Conservation (phyloP, 2,797 vertebrate genomes). For the Gallirallus australis region DNA sequence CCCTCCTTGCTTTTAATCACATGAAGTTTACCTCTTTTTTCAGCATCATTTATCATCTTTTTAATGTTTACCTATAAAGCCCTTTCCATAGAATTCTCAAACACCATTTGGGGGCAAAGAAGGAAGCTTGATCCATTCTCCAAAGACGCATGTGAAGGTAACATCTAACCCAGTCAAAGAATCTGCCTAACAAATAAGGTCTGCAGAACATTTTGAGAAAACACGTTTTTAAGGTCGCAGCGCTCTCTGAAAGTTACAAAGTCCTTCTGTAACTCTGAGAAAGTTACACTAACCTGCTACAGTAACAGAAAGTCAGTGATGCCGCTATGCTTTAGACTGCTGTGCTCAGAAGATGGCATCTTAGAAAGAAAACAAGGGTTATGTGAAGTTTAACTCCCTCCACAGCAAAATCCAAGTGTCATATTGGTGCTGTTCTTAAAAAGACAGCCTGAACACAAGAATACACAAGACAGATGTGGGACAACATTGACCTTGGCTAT, state of each 20-base stretch:
- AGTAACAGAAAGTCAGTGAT: not conserved
- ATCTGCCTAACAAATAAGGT: not conserved
- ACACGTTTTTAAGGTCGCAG: not conserved
- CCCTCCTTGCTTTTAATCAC: not conserved
- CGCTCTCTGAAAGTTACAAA: not conserved
- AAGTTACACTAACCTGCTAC: not conserved
- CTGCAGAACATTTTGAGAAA: not conserved
- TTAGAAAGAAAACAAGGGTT: not conserved
- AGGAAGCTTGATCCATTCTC: not conserved
- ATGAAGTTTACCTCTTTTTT: not conserved
- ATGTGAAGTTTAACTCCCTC: not conserved
- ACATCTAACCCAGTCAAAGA: not conserved
- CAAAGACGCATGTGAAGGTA: not conserved
- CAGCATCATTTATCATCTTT: not conserved
- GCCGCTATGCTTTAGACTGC: not conserved
- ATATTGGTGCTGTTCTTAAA: not conserved
- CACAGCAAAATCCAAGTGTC: not conserved
- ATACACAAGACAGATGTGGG: fast-evolving
- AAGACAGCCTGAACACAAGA: not conserved
- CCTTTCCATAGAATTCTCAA: not conserved
- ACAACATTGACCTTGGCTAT: not conserved
- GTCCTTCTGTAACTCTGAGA: not conserved
- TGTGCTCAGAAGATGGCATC: not conserved
- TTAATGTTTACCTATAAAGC: not conserved
- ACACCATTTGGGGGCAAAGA: not conserved